Conservation (phyloP, 2,888 invertebrate genomes). For the Linnaemya vulpina region DNA sequence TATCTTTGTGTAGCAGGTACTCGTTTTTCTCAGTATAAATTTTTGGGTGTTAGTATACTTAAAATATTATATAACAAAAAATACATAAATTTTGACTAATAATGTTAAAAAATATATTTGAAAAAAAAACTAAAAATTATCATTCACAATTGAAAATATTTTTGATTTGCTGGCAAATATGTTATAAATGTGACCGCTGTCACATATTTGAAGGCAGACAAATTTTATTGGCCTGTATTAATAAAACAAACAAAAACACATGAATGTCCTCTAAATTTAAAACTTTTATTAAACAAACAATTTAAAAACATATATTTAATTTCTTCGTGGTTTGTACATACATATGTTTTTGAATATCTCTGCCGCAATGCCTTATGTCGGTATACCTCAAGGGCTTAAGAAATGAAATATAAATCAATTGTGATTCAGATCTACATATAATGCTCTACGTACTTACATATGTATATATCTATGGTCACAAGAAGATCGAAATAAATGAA, state of each 20-base stretch:
- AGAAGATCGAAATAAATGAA: too few relatives aligned
- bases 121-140: background rate
- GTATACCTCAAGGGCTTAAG: too few relatives aligned
- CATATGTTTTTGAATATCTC: too few relatives aligned
- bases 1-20: constrained; percentile 62
- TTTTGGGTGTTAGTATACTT: constrained; percentile 48
- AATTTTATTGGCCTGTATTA: background rate
- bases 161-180: background rate
- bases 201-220: background rate
- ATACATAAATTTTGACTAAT: constrained; percentile 4
- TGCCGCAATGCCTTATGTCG: too few relatives aligned
- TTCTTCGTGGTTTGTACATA: too few relatives aligned
- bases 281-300: too few relatives aligned
- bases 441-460: too few relatives aligned
- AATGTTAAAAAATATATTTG: background rate
- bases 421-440: too few relatives aligned
- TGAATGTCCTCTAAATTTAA: background rate
- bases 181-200: background rate
- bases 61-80: constrained; percentile 38
- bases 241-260: background rate
- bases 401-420: too few relatives aligned
- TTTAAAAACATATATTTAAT: too few relatives aligned
- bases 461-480: too few relatives aligned
- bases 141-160: background rate
- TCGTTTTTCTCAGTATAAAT: constrained; percentile 15